A percentile compares a stretch with the other conserved stretches of the same genome.
These are phyloP conservation scores for Ancistrus triradiatus DNA, from an alignment of 2,113 vertebrate species.

Conservation along the genomic window DNA sequence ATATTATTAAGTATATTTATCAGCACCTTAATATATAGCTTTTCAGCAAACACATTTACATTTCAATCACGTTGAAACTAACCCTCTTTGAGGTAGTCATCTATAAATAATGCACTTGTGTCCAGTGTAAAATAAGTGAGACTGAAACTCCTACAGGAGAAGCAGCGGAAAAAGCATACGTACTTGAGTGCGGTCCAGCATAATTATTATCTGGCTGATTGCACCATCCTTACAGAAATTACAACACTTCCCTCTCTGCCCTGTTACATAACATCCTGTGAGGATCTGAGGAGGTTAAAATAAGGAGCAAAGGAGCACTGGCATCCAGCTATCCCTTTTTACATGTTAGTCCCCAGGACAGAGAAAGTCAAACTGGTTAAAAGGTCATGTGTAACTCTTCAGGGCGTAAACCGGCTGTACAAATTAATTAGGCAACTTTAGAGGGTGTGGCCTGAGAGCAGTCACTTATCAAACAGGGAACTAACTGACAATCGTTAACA, in stretches of 20 bases:
- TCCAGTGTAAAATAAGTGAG: no score
- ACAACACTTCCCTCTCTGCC: slow-evolving; percentile 12
- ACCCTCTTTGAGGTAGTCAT: no score
- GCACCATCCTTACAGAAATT: slow-evolving; percentile 7
- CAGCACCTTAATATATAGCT: no score
- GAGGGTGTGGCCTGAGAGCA: not conserved
- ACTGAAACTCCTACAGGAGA: not conserved
- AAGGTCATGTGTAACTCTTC: not conserved
- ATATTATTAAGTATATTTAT: no score
- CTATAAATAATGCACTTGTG: no score
- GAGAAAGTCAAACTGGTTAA: not conserved
- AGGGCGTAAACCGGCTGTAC: slow-evolving; percentile 15
- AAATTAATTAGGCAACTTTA: not conserved
- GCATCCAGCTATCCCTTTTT: not conserved
- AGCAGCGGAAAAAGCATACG: not conserved
- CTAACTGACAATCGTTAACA: no score
- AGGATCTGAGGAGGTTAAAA: slow-evolving; percentile 1
- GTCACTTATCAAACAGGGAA: not conserved
- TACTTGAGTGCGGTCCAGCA: not conserved
- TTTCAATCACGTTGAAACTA: no score
- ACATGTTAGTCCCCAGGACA: not conserved
- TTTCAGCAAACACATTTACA: no score
- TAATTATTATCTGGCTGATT: not conserved
- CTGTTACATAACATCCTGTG: slow-evolving; percentile 33
- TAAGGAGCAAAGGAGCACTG: not conserved